Base-by-base conservation (phyloP, 1,140 invertebrate genomes). In the Drosophila lacteicornis region DNA sequence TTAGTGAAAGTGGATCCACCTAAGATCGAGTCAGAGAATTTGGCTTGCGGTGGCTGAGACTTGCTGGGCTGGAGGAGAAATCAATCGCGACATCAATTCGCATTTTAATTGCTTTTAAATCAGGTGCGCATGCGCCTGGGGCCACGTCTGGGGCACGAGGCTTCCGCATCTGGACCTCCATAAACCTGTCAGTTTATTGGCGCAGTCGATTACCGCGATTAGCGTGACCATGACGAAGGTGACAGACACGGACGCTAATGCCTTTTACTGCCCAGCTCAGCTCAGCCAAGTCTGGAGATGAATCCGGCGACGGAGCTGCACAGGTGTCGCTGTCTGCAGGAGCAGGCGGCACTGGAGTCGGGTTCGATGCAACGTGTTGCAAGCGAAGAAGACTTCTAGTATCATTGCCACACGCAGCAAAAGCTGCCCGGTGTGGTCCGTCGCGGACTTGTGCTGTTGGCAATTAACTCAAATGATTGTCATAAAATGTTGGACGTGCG, bases 161-260 rank as follows among this genome's bases (percentile, higher is more conserved):
- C 78, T 74, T 81, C 78, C 59, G 79, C 71, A 57, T 80, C 80
- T 82, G 63, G 60, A 67, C 66, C 67, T 82, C 82, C 81, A 82
- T 88, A 88, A 88, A 88, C 78, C 85, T 88, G 85, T 88, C 85
- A 77, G 81, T 90, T 90, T 91, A 90, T 91, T 85, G 86, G 86
- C 85, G 86, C 82, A 82, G 58, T 67, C 79, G 86, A 88, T 88
- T 82, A 90, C 81, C 79, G 65, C 82, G 86, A 91, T 90, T 91
- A 91, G 86, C 85, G 86, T 90, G 86, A 91, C 85, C 86, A 90
- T 90, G 85, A 90, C 85, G 85, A 90, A 88, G 86, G 85, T 90
- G 85, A 90, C 85, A 91, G 84, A 88, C 85, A 84, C 66, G 77
- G 85, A 88, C 84, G 85, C 85, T 90, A 90, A 90, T 90, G 86